Conservation (phyloP, 2,113 vertebrate species). For the Brevimyrus niger region DNA sequence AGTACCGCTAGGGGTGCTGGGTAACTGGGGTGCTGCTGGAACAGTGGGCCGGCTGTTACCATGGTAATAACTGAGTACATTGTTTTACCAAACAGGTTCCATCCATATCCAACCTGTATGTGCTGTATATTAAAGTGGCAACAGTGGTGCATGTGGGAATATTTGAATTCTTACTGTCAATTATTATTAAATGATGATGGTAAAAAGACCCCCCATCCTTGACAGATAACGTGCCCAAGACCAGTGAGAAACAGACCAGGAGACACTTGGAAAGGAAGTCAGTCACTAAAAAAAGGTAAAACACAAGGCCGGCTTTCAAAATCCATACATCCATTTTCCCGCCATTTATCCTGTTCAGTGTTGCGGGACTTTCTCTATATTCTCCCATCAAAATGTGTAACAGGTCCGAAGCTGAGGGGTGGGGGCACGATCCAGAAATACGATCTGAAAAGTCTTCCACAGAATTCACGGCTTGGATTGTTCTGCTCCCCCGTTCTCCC, state of each 20-base stretch:
- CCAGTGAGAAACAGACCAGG: background rate
- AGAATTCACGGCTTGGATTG: background rate
- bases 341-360: background rate
- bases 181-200: background rate
- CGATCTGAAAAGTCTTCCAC: background rate
- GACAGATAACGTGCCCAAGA: background rate
- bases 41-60: background rate
- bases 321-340: background rate
- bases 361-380: background rate
- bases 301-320: background rate
- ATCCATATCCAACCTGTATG: background rate
- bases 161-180: background rate
- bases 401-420: background rate
- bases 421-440: background rate
- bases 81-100: background rate
- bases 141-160: background rate
- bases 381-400: background rate
- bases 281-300: background rate
- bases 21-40: background rate
- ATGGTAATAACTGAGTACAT: background rate
- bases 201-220: background rate
- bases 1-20: background rate
- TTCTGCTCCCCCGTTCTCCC: background rate
- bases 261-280: constrained; percentile 12
- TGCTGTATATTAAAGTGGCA: background rate